Evolutionary conservation across 1,140 invertebrate species (phyloP).

Genomic region (Papilio polyxenes): DNA sequence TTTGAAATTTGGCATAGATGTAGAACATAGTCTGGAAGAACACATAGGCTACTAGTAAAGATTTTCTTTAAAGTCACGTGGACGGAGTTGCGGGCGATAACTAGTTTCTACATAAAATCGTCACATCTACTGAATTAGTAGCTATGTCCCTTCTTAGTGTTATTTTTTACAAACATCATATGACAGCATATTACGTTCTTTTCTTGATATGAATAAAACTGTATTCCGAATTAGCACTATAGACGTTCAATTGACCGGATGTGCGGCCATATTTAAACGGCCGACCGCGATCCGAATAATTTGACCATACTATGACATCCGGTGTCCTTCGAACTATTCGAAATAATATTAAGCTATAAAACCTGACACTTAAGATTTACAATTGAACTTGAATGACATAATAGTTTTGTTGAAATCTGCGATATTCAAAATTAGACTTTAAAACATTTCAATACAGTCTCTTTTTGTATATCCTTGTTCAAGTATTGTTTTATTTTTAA

Average conservation of each 20-base stretch:
- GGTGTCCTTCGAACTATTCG: conserved; percentile 60
- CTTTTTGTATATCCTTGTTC: conserved; percentile 1
- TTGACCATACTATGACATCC: conserved; percentile 67
- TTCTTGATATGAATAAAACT: conserved; percentile 5
- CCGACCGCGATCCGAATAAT: conserved; percentile 66
- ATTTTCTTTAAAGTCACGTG: too few species aligned
- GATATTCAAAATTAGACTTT: conserved; percentile 44
- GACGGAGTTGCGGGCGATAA: too few species aligned
- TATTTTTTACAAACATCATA: neutral
- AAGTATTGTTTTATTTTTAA: conserved; percentile 34
- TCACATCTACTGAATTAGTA: neutral
- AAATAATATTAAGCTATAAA: conserved; percentile 38
- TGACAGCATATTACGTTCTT: neutral
- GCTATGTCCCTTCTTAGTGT: neutral
- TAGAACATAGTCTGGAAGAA: too few species aligned
- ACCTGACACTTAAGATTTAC: conserved; percentile 29
- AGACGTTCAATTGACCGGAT: conserved; percentile 69
- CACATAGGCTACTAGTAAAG: too few species aligned
- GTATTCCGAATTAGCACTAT: conserved; percentile 53
- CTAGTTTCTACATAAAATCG: too few species aligned
- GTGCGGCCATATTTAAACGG: conserved; percentile 62
- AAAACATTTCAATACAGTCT: conserved; percentile 16
- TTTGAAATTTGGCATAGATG: too few species aligned
- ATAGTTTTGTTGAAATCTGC: conserved; percentile 25
- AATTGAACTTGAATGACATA: conserved; percentile 31